Base-by-base conservation (phyloP, 2,113 vertebrate genomes). In the Mohoua ochrocephala region DNA sequence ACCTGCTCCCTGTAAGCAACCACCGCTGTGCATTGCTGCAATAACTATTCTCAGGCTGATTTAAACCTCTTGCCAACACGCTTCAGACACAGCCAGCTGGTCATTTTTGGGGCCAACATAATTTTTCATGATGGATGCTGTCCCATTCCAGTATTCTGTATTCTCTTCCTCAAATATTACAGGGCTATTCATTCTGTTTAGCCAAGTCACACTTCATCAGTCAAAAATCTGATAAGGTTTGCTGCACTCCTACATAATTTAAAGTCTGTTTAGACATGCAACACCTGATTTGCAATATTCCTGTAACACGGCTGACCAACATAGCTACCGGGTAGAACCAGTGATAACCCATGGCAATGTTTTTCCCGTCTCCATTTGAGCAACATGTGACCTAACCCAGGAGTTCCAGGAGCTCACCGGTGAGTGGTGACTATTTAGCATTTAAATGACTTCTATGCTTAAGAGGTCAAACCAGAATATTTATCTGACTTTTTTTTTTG, bases 1-100 rank as follows among this genome's bases (percentile, higher is more conserved):
- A 96, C 95, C 81, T 95, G 87, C 67, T 90, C 37, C 2, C 50
- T 85, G 30, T 5, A 31, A 9, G 31, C 69, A 94, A 44, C 57
- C 60, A 47, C 31, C 33, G 8, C 24, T 49, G 37, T 6, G 30
- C 37, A 33, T 10, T 74, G 44, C 85, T 84, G 49, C n/a, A 83
- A 30, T 41, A 76, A 65, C 54, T 73, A 33, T 19, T 70, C 70
- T 77, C 70, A 73, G 81, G 22, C 52, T 27, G 10, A 84, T 30
- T 65, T n/a, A 50, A 92, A 75, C 10, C 33, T 47, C 54, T n/a
- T 86, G 76, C 75, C 75, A 81, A 41, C 12, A 4, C 3, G 22
- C 22, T 61, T 54, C 60, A 65, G 24, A 54, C 20, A 49, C 12
- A 61, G 47, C 7, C 47, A 70, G 52, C 33, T 59, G 59, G 41